A percentile compares a stretch with the other conserved stretches of the same genome.
Conservation (phyloP, 2,113 vertebrate species). For the Ophiodon elongatus region DNA sequence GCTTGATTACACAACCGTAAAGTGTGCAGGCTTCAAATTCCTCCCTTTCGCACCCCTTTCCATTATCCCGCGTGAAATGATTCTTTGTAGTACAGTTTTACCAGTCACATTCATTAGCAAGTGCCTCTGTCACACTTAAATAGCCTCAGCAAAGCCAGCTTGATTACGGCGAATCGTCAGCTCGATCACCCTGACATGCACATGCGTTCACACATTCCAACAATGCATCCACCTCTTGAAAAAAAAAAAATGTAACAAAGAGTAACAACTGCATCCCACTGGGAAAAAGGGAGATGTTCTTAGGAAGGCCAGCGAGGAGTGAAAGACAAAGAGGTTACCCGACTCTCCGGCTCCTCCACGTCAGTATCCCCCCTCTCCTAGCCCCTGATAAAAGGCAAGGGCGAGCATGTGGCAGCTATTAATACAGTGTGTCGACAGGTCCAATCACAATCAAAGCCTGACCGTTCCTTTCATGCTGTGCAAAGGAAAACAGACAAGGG, state of each 20-base stretch:
- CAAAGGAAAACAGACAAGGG: conserved; percentile 19
- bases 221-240: conserved; percentile 6
- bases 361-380: background rate
- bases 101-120: background rate
- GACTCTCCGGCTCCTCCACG: conserved; percentile 22
- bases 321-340: conserved; percentile 14
- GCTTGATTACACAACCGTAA: conserved; percentile 31
- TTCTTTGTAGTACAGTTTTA: conserved; percentile 6
- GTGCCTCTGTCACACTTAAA: conserved; percentile 12
- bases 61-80: background rate
- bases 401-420: conserved; percentile 66
- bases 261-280: conserved; percentile 47
- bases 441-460: conserved; percentile 61
- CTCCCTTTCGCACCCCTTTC: background rate
- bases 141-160: conserved; percentile 12
- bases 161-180: background rate
- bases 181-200: background rate
- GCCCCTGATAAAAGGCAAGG: conserved; percentile 50
- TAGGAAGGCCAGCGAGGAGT: conserved; percentile 16
- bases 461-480: conserved; percentile 58
- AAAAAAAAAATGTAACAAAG: conserved; percentile 14
- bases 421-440: conserved; percentile 75
- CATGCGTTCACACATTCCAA: conserved; percentile 9
- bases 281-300: conserved; percentile 43
- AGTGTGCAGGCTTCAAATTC: conserved; percentile 3